phyloP scores from a whole-genome alignment of 2,888 invertebrate species.

The Ormyrus nitidulus region DNA sequence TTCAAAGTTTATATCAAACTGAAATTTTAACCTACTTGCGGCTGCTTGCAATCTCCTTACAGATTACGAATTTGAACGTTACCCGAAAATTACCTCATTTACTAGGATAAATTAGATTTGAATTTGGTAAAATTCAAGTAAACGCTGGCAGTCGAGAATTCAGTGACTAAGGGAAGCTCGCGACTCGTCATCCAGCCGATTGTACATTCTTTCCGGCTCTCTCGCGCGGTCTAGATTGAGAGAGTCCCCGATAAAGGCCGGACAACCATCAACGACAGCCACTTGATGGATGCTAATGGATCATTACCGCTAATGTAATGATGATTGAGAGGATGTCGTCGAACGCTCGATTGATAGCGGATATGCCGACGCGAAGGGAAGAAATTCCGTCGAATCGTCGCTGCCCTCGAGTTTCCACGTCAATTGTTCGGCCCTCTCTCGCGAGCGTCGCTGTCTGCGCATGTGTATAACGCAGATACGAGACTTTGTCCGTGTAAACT shows the following conservation, averaged over 20 bases:
- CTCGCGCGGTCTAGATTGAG: slow-evolving; percentile 55
- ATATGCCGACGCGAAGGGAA: slow-evolving; percentile 57
- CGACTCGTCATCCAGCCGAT: background rate
- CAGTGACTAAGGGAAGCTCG: background rate
- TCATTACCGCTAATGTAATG: slow-evolving; percentile 70
- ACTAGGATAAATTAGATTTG: too few relatives aligned
- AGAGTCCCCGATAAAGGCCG: slow-evolving; percentile 60
- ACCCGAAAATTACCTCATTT: too few relatives aligned
- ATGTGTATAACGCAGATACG: too few relatives aligned
- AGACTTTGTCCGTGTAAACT: too few relatives aligned
- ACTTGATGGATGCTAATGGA: slow-evolving; percentile 71
- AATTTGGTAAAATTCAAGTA: background rate
- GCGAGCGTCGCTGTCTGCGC: too few relatives aligned
- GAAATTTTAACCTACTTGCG: too few relatives aligned
- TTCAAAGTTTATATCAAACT: too few relatives aligned
- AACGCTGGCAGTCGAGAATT: slow-evolving; percentile 3
- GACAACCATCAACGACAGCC: slow-evolving; percentile 68
- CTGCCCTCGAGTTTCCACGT: slow-evolving; percentile 46
- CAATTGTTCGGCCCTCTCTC: slow-evolving; percentile 29
- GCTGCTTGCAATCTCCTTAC: too few relatives aligned
- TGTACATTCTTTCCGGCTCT: slow-evolving; percentile 28
- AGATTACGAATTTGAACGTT: too few relatives aligned
- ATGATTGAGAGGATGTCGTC: slow-evolving; percentile 70
- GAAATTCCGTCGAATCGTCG: slow-evolving; percentile 55
- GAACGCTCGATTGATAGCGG: slow-evolving; percentile 55